phyloP scores from a whole-genome alignment of 2,113 vertebrate genomes.

The Epinephelus moara region DNA sequence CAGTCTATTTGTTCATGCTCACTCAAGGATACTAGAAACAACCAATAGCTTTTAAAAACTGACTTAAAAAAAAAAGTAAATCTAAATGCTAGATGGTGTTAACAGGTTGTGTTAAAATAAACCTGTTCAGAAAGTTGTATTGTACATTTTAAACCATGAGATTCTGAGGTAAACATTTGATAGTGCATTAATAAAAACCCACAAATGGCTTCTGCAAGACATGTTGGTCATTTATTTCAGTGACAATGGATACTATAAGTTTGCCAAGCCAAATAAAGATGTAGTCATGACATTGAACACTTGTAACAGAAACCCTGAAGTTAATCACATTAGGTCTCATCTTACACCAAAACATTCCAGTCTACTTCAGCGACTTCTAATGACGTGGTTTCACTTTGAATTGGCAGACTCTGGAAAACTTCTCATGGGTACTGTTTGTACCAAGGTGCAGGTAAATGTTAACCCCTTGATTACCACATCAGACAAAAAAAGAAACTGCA shows the following conservation, averaged over 20 bases:
- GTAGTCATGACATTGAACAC: too few relatives aligned
- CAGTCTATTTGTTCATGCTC: too few relatives aligned
- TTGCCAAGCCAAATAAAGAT: background rate
- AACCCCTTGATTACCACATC: too few relatives aligned
- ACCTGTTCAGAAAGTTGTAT: background rate
- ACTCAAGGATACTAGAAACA: too few relatives aligned
- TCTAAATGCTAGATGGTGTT: too few relatives aligned
- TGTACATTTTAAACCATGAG: background rate
- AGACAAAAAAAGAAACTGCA: too few relatives aligned
- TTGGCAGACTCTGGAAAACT: background rate
- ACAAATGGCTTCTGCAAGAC: background rate
- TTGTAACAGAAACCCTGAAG: background rate
- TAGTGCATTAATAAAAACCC: background rate
- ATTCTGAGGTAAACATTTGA: background rate
- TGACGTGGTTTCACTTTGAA: background rate
- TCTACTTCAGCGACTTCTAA: background rate
- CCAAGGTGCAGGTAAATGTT: too few relatives aligned
- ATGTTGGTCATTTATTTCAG: background rate
- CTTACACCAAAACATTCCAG: background rate
- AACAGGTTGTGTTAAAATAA: too few relatives aligned
- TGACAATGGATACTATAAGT: background rate
- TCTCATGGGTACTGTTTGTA: too few relatives aligned
- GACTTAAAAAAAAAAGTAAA: too few relatives aligned
- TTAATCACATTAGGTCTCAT: fast-evolving
- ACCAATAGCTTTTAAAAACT: too few relatives aligned